Conservation (phyloP, 2,888 invertebrate species). For the Buathra laborator region DNA sequence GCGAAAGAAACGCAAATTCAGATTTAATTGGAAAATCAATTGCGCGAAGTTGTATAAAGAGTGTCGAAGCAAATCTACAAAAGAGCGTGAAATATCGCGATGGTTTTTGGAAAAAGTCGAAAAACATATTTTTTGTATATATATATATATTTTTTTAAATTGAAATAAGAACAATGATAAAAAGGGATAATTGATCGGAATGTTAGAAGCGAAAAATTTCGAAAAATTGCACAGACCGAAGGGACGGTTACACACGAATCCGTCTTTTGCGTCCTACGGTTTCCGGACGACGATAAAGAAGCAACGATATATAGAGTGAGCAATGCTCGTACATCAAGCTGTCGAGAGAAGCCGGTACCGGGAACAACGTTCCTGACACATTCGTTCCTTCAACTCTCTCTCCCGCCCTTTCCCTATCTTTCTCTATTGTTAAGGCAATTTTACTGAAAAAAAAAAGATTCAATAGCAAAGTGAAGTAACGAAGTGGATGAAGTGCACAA, state of each 20-base stretch:
- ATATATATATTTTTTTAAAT: too few relatives aligned
- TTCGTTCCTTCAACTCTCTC: conserved; percentile 1
- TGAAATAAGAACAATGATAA: too few relatives aligned
- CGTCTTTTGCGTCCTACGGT: background rate
- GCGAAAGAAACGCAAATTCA: background rate
- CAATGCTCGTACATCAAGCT: conserved; percentile 60
- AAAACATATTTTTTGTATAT: too few relatives aligned
- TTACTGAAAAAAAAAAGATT: conserved; percentile 18
- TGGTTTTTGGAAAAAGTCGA: too few relatives aligned
- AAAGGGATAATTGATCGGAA: background rate
- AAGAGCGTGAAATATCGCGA: too few relatives aligned
- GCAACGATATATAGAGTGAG: conserved; percentile 6
- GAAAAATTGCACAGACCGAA: background rate
- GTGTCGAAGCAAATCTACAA: too few relatives aligned
- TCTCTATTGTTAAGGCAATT: conserved; percentile 27
- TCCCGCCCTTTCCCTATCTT: background rate
- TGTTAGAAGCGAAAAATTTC: background rate
- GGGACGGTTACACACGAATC: background rate
- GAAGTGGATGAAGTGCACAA: conserved; percentile 33
- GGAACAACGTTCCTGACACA: conserved; percentile 28
- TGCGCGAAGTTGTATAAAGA: background rate
- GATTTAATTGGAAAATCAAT: background rate
- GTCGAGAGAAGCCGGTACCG: conserved; percentile 37
- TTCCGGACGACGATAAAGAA: background rate
- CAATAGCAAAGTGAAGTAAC: conserved; percentile 30